Base-by-base conservation (phyloP, 2,888 invertebrate species). In the Netelia fuscicornis region DNA sequence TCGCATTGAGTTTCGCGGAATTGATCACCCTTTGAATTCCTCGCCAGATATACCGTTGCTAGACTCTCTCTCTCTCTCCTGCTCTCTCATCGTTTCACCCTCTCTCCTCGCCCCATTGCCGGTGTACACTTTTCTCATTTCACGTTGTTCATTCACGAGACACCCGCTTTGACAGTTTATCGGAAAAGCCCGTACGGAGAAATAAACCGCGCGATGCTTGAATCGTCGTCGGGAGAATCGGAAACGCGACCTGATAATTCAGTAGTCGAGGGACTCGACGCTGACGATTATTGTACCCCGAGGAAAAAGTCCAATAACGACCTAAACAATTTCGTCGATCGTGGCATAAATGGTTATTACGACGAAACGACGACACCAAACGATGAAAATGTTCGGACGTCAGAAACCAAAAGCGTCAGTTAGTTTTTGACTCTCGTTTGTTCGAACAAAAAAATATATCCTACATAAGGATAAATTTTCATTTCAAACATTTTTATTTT, bases 1-100 rank as follows among this genome's bases (percentile, higher is more conserved):
- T 48, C 75, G 65, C 54, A 23, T 68, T 48, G 56, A 81, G 67
- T 74, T 81, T 81, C 52, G 25, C 80, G 74, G 74, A 68, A 81
- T 74, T 81, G 80, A 81, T 74, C 72, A 71, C 60, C 77, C 74
- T 78, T 84, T 84, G 84, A 84, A 84, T 81, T 68, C 72, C 52
- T 77, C 64, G 74, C 48, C 62, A 64, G 56, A 70, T 48, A 48
- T 76, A 58, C 77, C 67, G 65, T 76, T 48, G 58, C 77, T 20
- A 68, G 30, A 60, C 60, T 25, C 25, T 23, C 23, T 48, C 11
- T 48, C 48, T 48, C 48, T 1, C 48, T 48, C 30, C 6, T 5
- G 3, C 30, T 68, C 52, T 68, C n/a, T 20, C 37, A 42, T 42
- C 20, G 0, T 48, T 2, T 2, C 48, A 2, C 30, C 5, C 30